phyloP scores from a whole-genome alignment of 2,797 vertebrate species.

The Hippocampus kuda region DNA sequence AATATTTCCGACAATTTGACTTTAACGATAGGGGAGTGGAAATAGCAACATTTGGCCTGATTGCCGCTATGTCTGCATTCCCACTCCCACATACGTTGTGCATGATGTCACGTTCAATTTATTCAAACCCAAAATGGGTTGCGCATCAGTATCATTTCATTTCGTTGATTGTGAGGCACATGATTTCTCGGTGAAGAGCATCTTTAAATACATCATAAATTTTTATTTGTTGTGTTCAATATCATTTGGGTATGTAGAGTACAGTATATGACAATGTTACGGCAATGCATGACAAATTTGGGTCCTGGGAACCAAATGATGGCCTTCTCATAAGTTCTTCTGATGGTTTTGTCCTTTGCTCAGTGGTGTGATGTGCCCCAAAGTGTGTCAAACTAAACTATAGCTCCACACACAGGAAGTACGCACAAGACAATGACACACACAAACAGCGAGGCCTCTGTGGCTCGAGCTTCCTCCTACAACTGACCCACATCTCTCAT shows the following conservation, averaged over 20 bases:
- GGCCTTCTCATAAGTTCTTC: slow-evolving; percentile 7
- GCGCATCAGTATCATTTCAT: not conserved
- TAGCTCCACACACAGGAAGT: slow-evolving; percentile 9
- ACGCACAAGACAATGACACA: slow-evolving; percentile 14
- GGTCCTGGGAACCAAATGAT: not conserved
- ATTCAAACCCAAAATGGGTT: not conserved
- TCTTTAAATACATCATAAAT: not conserved
- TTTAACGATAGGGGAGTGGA: not conserved
- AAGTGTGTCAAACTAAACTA: slow-evolving; percentile 21
- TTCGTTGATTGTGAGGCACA: not conserved
- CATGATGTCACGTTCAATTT: not conserved
- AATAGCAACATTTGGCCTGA: not conserved
- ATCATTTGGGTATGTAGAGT: not conserved
- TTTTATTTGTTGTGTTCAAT: not conserved
- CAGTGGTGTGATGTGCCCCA: slow-evolving; percentile 2
- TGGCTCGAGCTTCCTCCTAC: slow-evolving; percentile 40
- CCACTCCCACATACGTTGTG: not conserved
- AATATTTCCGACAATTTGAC: not conserved
- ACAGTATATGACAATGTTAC: not conserved
- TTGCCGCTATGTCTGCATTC: not conserved
- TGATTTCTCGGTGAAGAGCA: not conserved
- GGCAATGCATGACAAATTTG: not conserved
- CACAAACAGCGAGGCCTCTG: slow-evolving; percentile 8
- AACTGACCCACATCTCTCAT: slow-evolving; percentile 36
- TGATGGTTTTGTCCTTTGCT: slow-evolving; percentile 19